Evolutionary conservation across 2,113 vertebrate species (phyloP).

Genomic region (Amblyornis subalaris): DNA sequence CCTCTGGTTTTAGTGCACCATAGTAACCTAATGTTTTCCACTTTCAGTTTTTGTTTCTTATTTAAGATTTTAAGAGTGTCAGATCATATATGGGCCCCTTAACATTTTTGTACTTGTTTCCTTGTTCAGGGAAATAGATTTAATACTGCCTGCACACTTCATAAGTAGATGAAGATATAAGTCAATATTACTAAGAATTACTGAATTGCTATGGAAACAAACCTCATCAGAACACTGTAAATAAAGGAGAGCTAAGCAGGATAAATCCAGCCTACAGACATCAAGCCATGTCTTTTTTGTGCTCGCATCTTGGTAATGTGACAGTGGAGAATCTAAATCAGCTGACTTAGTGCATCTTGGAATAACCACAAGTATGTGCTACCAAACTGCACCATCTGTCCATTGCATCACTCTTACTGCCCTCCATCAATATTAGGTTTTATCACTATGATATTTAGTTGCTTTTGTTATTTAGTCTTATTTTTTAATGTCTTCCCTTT

Average conservation of each 20-base stretch:
- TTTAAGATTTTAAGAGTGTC: neutral
- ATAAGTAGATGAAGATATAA: neutral
- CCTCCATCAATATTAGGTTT: neutral
- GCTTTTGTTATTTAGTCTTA: neutral
- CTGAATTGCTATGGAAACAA: neutral
- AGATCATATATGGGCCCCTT: neutral
- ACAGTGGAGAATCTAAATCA: neutral
- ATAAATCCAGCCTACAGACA: neutral
- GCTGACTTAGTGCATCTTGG: neutral
- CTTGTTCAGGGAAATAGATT: neutral
- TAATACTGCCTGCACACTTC: neutral
- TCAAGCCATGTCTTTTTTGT: neutral
- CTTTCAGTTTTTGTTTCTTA: neutral
- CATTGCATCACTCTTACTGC: neutral
- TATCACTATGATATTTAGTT: neutral
- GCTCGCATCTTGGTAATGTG: neutral
- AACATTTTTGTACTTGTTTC: neutral
- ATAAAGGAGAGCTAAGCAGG: neutral
- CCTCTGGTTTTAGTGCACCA: neutral
- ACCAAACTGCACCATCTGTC: neutral
- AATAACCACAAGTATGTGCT: neutral
- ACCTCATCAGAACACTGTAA: neutral
- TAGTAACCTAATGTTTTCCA: neutral
- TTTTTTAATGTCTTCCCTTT: neutral
- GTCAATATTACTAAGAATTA: neutral